These are phyloP conservation scores for Exocentrus adspersus DNA, from an alignment of 2,888 invertebrate species.

Conservation along the genomic window DNA sequence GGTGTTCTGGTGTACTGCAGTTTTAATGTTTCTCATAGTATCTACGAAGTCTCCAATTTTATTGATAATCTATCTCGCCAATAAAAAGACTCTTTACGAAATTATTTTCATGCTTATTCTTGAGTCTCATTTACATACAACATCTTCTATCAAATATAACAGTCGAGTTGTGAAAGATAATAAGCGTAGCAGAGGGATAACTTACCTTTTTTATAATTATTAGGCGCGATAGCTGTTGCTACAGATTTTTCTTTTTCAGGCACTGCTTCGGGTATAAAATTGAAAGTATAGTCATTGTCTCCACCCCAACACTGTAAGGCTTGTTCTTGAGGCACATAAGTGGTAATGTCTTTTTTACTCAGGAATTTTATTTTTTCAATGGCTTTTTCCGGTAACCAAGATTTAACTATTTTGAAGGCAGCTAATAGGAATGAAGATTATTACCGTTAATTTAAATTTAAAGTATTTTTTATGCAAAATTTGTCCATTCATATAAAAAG, in stretches of 20 bases:
- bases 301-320: conserved; percentile 86
- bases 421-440: conserved; percentile 68
- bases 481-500: neutral
- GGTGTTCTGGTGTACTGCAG: too few relatives aligned
- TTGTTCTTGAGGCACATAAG: conserved; percentile 78
- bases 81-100: too few relatives aligned
- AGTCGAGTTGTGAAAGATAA: neutral
- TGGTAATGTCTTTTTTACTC: conserved; percentile 77
- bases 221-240: conserved; percentile 7
- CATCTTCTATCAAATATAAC: too few relatives aligned
- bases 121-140: too few relatives aligned
- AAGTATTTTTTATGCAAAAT: conserved; percentile 2
- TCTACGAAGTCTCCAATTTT: too few relatives aligned
- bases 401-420: conserved; percentile 90
- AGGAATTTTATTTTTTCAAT: conserved; percentile 89
- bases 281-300: conserved; percentile 76
- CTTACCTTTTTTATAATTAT: conserved; percentile 48
- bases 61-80: too few relatives aligned
- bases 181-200: neutral
- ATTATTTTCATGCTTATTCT: too few relatives aligned
- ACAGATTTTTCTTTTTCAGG: conserved; percentile 30
- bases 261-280: conserved; percentile 72
- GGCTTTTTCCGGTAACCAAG: conserved; percentile 86
- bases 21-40: too few relatives aligned
- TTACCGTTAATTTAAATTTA: conserved; percentile 7